phyloP scores from a whole-genome alignment of 1,140 invertebrate genomes.

The Chionoecetes opilio region DNA sequence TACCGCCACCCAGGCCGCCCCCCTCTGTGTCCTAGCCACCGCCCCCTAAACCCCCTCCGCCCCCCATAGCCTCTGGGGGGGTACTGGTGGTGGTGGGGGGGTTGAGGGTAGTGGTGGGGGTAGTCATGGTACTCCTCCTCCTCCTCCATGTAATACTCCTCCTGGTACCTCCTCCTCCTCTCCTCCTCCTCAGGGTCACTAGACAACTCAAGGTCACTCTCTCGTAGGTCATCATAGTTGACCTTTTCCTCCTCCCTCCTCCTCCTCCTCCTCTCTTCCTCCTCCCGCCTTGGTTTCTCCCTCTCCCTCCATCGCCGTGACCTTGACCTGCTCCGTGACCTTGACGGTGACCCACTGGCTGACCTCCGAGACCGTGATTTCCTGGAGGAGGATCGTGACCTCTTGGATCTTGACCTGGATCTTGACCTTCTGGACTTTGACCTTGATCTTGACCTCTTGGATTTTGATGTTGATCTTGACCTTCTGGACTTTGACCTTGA shows the following conservation, averaged over 20 bases:
- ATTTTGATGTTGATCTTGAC: slow-evolving; percentile 47
- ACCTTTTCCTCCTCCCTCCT: slow-evolving; percentile 54
- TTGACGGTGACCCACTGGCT: background rate
- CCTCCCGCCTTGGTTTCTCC: slow-evolving; percentile 57
- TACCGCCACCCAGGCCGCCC: background rate
- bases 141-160: slow-evolving; percentile 55
- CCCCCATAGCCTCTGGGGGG: slow-evolving; percentile 45
- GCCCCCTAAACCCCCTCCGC: slow-evolving; percentile 23
- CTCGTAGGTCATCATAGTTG: slow-evolving; percentile 74
- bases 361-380: slow-evolving; percentile 43
- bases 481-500: slow-evolving; percentile 49
- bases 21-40: slow-evolving; percentile 44
- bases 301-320: slow-evolving; percentile 40
- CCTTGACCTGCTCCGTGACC: background rate
- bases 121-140: slow-evolving; percentile 41
- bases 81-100: slow-evolving; percentile 4
- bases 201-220: slow-evolving; percentile 74
- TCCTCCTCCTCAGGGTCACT: slow-evolving; percentile 68
- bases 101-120: background rate
- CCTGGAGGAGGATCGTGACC: slow-evolving; percentile 34
- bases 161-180: background rate
- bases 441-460: slow-evolving; percentile 40
- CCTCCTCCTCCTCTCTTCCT: slow-evolving; percentile 47
- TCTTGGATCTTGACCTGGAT: slow-evolving; percentile 50
- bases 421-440: slow-evolving; percentile 34